Conservation (phyloP, 2,113 vertebrate genomes). For the Noturus placidus region DNA sequence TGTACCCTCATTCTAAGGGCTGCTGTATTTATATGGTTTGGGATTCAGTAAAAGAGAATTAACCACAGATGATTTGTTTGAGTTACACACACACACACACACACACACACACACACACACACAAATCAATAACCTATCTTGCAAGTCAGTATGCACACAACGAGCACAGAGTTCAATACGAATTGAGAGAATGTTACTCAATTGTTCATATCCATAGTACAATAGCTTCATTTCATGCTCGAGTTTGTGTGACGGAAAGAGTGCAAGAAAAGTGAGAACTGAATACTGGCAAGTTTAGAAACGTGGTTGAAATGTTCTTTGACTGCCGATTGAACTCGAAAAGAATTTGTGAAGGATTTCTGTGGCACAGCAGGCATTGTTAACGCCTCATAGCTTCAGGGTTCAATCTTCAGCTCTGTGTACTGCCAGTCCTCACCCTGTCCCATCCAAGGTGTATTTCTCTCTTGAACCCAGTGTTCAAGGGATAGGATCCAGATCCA, state of each 20-base stretch:
- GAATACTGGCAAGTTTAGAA: neutral
- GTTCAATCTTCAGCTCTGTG: neutral
- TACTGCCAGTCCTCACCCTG: neutral
- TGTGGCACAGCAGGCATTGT: neutral
- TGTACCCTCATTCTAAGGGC: neutral
- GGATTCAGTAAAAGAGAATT: neutral
- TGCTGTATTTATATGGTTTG: neutral
- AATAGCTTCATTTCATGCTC: neutral
- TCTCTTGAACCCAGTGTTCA: neutral
- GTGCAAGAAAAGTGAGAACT: neutral
- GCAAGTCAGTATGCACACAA: neutral
- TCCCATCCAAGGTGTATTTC: neutral
- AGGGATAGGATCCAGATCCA: neutral
- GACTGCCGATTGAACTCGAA: constrained; percentile 5
- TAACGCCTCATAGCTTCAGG: neutral
- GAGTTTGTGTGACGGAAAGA: neutral
- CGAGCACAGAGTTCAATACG: neutral
- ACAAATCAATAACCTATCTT: neutral
- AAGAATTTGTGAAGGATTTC: neutral
- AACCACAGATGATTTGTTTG: neutral
- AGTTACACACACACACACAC: neutral
- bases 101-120: neutral
- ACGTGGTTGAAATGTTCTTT: neutral
- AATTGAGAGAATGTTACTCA: neutral
- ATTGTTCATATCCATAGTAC: too few relatives aligned